A percentile compares a stretch with the other conserved stretches of the same genome.
Evolutionary conservation across 1,140 invertebrate genomes (phyloP).

Genomic region (Teleogryllus occipitalis): DNA sequence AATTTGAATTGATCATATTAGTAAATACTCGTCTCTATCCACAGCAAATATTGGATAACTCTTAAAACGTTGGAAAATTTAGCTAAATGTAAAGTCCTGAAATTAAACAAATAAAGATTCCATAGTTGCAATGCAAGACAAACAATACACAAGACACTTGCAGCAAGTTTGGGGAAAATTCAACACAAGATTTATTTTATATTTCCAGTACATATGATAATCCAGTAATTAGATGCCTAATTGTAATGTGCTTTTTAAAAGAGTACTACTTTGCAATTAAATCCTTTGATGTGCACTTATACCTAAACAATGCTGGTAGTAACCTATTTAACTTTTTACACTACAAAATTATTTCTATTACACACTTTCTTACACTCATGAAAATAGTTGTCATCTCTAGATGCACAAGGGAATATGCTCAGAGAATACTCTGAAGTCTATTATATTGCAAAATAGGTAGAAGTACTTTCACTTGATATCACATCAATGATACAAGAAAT

Average conservation of each 20-base stretch:
- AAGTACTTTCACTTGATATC: constrained; percentile 1
- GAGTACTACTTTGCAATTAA: not conserved
- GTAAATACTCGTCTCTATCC: no score
- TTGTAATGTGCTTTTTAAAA: not conserved
- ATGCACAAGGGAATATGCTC: not conserved
- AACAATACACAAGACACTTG: no score
- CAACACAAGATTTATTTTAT: not conserved
- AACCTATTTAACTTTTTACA: not conserved
- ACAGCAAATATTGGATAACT: no score
- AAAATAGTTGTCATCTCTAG: not conserved
- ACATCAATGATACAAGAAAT: not conserved
- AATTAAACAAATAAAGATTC: no score
- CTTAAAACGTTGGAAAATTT: no score
- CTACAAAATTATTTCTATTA: constrained; percentile 6
- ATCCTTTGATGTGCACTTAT: not conserved
- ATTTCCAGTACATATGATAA: constrained; percentile 1
- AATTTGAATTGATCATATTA: no score
- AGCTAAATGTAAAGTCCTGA: no score
- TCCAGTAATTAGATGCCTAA: not conserved
- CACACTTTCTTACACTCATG: not conserved
- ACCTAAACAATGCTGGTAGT: not conserved
- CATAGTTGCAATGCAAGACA: no score
- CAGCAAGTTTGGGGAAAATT: not conserved
- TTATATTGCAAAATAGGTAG: not conserved
- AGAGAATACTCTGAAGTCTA: not conserved